Conservation (phyloP, 2,797 vertebrate genomes). For the Mormyrops boulengeri region DNA sequence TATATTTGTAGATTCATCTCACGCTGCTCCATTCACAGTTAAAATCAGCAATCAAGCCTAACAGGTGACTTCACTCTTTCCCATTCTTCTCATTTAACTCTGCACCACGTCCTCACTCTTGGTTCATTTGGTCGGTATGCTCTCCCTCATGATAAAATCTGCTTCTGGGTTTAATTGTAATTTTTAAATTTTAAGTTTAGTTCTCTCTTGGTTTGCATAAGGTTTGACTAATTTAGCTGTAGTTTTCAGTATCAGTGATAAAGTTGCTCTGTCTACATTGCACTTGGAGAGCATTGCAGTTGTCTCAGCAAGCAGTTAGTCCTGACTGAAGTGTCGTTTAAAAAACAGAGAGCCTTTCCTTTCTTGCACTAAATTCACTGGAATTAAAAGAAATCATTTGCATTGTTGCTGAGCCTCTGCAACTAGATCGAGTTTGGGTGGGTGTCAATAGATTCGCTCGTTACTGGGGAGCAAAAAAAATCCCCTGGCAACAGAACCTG, state of each 20-base stretch:
- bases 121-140: neutral
- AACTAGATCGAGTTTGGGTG: neutral
- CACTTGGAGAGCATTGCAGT: neutral
- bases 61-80: neutral
- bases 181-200: neutral
- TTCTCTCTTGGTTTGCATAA: neutral
- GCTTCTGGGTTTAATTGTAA: neutral
- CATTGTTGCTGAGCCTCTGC: neutral
- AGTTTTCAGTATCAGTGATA: neutral
- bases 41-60: neutral
- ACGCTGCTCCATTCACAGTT: neutral
- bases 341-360: neutral
- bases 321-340: neutral
- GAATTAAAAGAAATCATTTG: neutral
- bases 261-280: neutral
- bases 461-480: neutral
- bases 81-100: neutral
- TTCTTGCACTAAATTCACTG: neutral
- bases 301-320: neutral
- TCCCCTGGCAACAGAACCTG: neutral
- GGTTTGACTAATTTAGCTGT: neutral
- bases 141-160: neutral
- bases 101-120: neutral
- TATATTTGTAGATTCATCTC: neutral
- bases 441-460: slow-evolving; percentile 2